Evolutionary conservation across 92 coral and sea anemone species (phyloP).

Genomic region (Pocillopora meandrina): DNA sequence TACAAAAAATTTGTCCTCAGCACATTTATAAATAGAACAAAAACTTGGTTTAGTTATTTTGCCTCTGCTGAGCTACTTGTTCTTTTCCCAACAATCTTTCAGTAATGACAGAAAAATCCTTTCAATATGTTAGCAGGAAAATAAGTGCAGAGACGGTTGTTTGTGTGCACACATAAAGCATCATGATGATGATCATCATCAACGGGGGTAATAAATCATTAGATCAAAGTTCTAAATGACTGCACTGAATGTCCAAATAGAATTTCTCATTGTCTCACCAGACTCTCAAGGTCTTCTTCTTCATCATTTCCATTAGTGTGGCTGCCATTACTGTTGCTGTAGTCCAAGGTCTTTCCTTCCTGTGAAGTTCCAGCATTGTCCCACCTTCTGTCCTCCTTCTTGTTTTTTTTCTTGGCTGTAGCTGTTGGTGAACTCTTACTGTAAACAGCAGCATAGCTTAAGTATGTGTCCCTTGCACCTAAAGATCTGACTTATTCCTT

Average conservation of each 20-base stretch:
- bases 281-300: conserved; percentile 72
- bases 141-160: background rate
- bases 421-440: conserved; percentile 84
- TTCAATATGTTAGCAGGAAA: too few species aligned
- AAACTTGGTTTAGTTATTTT: too few species aligned
- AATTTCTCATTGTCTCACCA: conserved; percentile 47
- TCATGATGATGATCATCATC: too few species aligned
- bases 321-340: conserved; percentile 69
- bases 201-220: too few species aligned
- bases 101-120: too few species aligned
- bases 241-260: background rate
- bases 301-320: conserved; percentile 71
- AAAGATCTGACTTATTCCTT: too few species aligned
- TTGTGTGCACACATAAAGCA: too few species aligned
- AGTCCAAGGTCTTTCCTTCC: conserved; percentile 77
- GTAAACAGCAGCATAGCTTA: background rate
- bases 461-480: too few species aligned
- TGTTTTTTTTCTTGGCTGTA: conserved; percentile 51
- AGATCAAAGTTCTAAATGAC: background rate
- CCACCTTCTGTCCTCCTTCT: conserved; percentile 93
- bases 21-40: too few species aligned
- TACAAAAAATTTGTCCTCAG: too few species aligned
- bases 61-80: too few species aligned
- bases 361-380: conserved; percentile 77
- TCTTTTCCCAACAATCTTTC: too few species aligned